Conservation (phyloP, 2,113 vertebrate species). For the Neotragus moschatus region DNA sequence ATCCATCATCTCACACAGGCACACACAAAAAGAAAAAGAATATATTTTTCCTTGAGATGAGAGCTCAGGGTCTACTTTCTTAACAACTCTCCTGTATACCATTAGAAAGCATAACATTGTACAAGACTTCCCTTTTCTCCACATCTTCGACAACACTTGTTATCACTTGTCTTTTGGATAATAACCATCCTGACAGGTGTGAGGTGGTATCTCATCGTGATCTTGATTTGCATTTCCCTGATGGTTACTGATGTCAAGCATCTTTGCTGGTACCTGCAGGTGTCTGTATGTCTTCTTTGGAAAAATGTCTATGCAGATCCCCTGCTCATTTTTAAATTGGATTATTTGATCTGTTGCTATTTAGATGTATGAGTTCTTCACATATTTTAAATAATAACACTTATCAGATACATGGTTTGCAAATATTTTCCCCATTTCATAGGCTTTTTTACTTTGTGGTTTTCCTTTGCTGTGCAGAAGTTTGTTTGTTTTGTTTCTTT, state of each 20-base stretch:
- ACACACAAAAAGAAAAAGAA: neutral
- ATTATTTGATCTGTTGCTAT: neutral
- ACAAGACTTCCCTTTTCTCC: neutral
- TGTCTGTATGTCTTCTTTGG: neutral
- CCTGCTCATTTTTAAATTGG: neutral
- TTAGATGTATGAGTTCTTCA: neutral
- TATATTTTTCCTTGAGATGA: neutral
- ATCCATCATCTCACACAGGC: neutral
- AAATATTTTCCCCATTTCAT: neutral
- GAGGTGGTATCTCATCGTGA: accelerated
- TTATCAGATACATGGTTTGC: neutral
- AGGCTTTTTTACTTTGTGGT: neutral
- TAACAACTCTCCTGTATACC: neutral
- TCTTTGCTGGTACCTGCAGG: neutral
- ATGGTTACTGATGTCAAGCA: neutral
- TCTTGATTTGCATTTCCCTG: neutral
- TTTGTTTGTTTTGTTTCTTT: neutral
- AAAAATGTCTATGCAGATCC: neutral
- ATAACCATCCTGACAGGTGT: neutral
- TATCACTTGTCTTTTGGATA: neutral
- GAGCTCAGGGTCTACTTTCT: neutral
- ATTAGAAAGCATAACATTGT: neutral
- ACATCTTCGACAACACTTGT: neutral
- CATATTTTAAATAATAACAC: neutral
- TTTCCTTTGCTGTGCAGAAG: neutral